These are phyloP conservation scores for Sitta europaea DNA, from an alignment of 2,113 vertebrate genomes.

Conservation along the genomic window DNA sequence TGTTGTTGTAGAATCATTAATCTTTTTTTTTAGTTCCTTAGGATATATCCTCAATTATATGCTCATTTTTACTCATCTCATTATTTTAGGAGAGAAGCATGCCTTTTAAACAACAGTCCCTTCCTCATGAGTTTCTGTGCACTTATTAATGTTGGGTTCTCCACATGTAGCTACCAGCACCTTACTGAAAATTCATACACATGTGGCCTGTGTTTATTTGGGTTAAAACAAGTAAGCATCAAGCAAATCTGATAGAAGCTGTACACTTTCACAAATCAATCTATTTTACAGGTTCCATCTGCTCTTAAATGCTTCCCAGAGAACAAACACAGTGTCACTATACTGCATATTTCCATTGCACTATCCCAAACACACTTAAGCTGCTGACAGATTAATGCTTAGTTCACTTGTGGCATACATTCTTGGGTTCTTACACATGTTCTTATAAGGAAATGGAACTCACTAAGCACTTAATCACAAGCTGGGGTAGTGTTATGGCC, in stretches of 20 bases:
- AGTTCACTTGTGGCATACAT: slow-evolving; percentile 53
- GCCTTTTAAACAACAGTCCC: neutral
- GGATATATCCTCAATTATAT: neutral
- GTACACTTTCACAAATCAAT: neutral
- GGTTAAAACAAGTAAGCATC: slow-evolving; percentile 18
- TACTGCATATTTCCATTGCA: slow-evolving; percentile 17
- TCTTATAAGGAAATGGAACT: slow-evolving; percentile 71
- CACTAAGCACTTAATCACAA: slow-evolving; percentile 43
- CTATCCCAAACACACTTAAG: slow-evolving; percentile 63
- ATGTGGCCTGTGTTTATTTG: slow-evolving; percentile 24
- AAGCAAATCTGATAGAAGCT: neutral
- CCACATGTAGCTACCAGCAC: neutral
- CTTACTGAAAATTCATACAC: neutral
- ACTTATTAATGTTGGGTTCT: neutral
- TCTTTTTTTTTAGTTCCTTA: neutral
- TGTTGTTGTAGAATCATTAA: neutral
- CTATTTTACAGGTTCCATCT: slow-evolving; percentile 53
- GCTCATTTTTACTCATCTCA: neutral
- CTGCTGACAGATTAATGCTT: slow-evolving; percentile 69
- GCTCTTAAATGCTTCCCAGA: slow-evolving; percentile 49
- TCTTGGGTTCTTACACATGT: slow-evolving; percentile 60
- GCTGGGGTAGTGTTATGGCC: neutral
- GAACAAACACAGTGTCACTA: slow-evolving; percentile 53
- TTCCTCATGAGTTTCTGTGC: neutral
- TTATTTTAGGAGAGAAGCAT: neutral